Base-by-base conservation (phyloP, 2,888 invertebrate genomes). In the Pomacea canaliculata region DNA sequence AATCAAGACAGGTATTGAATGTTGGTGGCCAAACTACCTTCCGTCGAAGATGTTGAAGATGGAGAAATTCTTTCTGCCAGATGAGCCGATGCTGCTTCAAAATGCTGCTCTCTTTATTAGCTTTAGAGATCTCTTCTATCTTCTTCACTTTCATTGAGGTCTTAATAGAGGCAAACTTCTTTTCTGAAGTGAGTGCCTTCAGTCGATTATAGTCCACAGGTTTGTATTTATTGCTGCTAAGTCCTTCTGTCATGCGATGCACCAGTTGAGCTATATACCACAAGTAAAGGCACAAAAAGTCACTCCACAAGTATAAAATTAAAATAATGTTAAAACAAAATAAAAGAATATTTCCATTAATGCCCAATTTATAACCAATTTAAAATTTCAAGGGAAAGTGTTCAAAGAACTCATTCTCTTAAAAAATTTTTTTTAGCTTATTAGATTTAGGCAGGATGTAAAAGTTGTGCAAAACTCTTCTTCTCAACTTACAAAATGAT, bases 1-100 rank as follows among this genome's bases (percentile, higher is more conserved):
- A 56, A 10, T 56, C 51, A 37, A 5, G 37, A 1, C 37, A 37
- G 37, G 37, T 37, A 37, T 5, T 37, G 37, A 37, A 37, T 67
- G 23, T n/a, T n/a, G 27, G 18, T 67, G 19, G 18, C 37, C 23
- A 18, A n/a, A 16, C 23, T 23, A 78, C 79, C 71, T 84, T 81
- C 63, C 85, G 86, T 48, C 88, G 78, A 46, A 84, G 70, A 74
- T 85, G 84, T 75, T 87, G 87, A 46, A 90, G 81, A 51, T 87
- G 75, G 7, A 87, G 79, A 70, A 89, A 86, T 78, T 90, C 90
- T 75, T 88, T 88, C 70, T 87, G 85, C 90, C 90, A 90, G 1
- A 89, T 83, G 49, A 86, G 77, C 68, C 88, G 86, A 73, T 91
- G 91, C 71, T 90, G 89, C 76, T 89, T 88, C 18, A 87, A 71